phyloP scores from a whole-genome alignment of 2,113 vertebrate genomes.

The Thalassarche chlororhynchos region DNA sequence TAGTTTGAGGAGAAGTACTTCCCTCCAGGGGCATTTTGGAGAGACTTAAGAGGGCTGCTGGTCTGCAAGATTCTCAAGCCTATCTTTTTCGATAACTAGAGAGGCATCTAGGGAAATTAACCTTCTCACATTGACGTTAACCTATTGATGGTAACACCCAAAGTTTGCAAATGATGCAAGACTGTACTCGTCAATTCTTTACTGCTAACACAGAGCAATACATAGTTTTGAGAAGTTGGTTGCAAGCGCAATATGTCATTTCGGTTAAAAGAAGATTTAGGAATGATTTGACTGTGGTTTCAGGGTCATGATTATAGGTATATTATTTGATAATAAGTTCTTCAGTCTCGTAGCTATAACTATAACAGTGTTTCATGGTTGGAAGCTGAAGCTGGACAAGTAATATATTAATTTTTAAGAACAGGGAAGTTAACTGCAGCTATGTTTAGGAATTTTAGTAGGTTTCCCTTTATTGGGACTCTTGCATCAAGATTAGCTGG shows the following conservation, averaged over 20 bases:
- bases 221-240: not conserved
- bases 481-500: not conserved
- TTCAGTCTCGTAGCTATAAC: not conserved
- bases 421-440: not conserved
- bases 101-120: not conserved
- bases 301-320: not conserved
- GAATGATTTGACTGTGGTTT: not conserved
- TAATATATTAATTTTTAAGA: not conserved
- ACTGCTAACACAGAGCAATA: not conserved
- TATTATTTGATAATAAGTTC: not conserved
- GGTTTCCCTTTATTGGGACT: not conserved
- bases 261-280: not conserved
- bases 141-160: not conserved
- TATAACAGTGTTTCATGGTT: not conserved
- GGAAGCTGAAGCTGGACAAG: not conserved
- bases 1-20: not conserved
- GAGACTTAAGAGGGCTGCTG: not conserved
- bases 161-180: not conserved
- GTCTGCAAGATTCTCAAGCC: not conserved
- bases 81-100: not conserved
- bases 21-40: not conserved
- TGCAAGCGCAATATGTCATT: not conserved
- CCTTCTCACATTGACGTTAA: not conserved
- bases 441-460: not conserved
- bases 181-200: not conserved